Base-by-base conservation (phyloP, 1,140 invertebrate genomes). In the Drosophila sproati region DNA sequence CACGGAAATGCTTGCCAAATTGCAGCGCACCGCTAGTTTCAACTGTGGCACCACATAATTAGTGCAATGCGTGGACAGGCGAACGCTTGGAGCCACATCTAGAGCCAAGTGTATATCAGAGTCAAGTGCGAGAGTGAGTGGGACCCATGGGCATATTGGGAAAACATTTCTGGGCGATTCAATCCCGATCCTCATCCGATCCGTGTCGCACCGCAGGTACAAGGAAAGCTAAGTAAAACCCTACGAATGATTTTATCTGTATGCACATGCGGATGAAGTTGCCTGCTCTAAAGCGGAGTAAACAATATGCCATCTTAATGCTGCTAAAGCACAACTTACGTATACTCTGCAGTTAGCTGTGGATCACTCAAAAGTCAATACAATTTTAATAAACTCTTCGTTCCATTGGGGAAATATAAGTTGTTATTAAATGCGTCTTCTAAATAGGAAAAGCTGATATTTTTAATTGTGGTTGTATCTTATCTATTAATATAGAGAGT, bases 11-110 rank as follows among this genome's bases (percentile, higher is more conserved):
- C 54, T 51, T 50, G 73, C 20, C 52, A 82, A 79, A 87, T 87
- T 87, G 78, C 77, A 77, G 12, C 41, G 72, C 81, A 77, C 73
- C 83, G 80, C 79, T 88, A 86, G 78, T 54, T 81, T 70, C 51
- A 54, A 43, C 48, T 28, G 56, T 50, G 70, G 68, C 39, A 55
- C 50, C 77, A 87, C 83, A 87, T 87, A 87, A 87, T 87, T 89
- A 87, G 83, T 80, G 77, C 83, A 83, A 88, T 88, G 83, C 88
- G 83, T 83, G 83, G 83, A 87, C 83, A 89, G 80, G 73, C 79
- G 45, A 78, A 31, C 54, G 54, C 52, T 73, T 37, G 6, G 34
- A 57, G 48, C 8, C 56, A 48, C 39, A 43, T 43, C 39, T 20
- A 20, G 20, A 20, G 20, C 20, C 39, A 8, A 54, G 28, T 43